Base-by-base conservation (phyloP, 2,888 invertebrate species). In the Xylophagus ater region DNA sequence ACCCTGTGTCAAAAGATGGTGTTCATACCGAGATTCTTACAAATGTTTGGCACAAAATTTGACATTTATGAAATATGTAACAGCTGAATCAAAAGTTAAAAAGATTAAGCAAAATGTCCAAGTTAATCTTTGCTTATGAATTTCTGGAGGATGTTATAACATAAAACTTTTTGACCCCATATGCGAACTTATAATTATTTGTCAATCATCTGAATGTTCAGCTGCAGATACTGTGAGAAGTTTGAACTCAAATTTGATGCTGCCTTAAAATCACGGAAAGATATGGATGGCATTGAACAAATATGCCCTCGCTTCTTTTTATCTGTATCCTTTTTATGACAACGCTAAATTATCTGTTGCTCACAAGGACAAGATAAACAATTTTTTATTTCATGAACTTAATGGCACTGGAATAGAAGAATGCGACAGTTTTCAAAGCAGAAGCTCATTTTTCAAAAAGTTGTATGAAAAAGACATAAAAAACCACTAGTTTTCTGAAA, bases 1-100 rank as follows among this genome's bases (percentile, higher is more conserved):
- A 25, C 40, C 46, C 32, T 37, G 19, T 42, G 38, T 6, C 30
- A 42, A n/a, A n/a, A n/a, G n/a, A n/a, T n/a, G n/a, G n/a, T 36
- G 42, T 26, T 42, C 42, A n/a, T 35, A 42, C 18, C 18, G 34
- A 29, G 29, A 38, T 14, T 19, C 28, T 2, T 42, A 35, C 13
- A 4, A 9, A 13, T 38, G 29, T 24, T 38, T 42, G n/a, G 6
- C 38, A 14, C 17, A 38, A 6, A 42, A 42, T 34, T 31, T 34
- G 17, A 7, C 13, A 13, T 31, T 13, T 10, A 42, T 35, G 38
- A 33, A 34, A 25, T 4, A 7, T 13, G 8, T 38, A 20, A 17
- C 21, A 8, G 38, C 29, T 24, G 23, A 38, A n/a, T 17, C 28
- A 28, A 38, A 31, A 31, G 8, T 18, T 38, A 10, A 30, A 29